Evolutionary conservation across 2,888 invertebrate species (phyloP).

Genomic region (Podotricha telesiphe): DNA sequence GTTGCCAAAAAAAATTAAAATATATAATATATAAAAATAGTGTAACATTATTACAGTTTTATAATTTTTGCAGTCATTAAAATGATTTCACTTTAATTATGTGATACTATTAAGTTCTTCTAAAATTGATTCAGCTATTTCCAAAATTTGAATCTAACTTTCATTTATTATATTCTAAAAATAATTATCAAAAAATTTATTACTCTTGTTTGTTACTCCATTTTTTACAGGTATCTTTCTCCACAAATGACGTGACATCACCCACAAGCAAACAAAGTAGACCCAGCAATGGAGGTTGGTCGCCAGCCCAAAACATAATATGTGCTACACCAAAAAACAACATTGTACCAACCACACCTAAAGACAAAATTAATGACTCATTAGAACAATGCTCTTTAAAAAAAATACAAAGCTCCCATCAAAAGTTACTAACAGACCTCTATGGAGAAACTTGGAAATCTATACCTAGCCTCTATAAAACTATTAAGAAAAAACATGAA

Average conservation of each 20-base stretch:
- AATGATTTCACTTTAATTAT: no score
- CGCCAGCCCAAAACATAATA: constrained; percentile 70
- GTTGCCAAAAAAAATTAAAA: no score
- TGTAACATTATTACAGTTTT: no score
- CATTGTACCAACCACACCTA: constrained; percentile 66
- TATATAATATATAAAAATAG: no score
- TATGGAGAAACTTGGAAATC: constrained; percentile 84
- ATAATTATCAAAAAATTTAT: no score
- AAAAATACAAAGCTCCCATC: constrained; percentile 70
- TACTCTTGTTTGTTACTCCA: no score
- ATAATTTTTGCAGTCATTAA: no score
- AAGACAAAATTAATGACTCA: constrained; percentile 69
- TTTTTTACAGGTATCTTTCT: constrained; percentile 68
- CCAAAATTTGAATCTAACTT: no score
- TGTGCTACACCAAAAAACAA: constrained; percentile 66
- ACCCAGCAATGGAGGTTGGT: constrained; percentile 73
- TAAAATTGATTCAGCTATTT: no score
- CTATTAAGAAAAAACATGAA: constrained; percentile 56
- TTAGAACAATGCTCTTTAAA: constrained; percentile 69
- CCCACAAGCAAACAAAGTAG: constrained; percentile 47
- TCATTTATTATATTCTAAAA: no score
- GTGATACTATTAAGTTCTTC: no score
- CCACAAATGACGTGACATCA: constrained; percentile 54
- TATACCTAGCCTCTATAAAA: constrained; percentile 73
- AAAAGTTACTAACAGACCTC: constrained; percentile 74